phyloP scores from a whole-genome alignment of 1,140 invertebrate genomes.

The Hylyphantes graminicola region DNA sequence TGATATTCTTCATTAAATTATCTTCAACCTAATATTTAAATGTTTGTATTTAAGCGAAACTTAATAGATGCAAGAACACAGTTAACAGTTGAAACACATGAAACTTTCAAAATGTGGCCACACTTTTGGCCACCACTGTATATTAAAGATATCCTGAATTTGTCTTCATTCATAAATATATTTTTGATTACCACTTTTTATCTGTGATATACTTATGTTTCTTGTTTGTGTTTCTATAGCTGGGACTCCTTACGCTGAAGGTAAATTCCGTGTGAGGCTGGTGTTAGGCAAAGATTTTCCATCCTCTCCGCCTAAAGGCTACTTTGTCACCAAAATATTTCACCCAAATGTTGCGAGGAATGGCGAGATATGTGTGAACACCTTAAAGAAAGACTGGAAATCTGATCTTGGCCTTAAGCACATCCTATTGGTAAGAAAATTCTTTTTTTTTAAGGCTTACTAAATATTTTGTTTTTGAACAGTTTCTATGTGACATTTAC shows the following conservation, averaged over 20 bases:
- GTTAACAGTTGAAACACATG: no score
- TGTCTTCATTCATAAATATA: no score
- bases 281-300: constrained; percentile 94
- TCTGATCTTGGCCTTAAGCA: constrained; percentile 95
- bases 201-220: not conserved
- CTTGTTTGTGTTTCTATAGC: constrained; percentile 68
- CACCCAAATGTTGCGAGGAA: constrained; percentile 95
- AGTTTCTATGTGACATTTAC: no score
- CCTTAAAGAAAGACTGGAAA: constrained; percentile 97
- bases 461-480: not conserved
- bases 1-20: no score
- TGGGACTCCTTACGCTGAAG: constrained; percentile 86
- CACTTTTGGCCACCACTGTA: no score
- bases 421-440: constrained; percentile 81
- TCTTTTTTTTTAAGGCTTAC: not conserved
- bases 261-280: constrained; percentile 89
- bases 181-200: no score
- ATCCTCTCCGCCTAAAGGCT: constrained; percentile 90
- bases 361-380: constrained; percentile 98
- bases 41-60: no score
- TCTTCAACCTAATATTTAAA: no score
- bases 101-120: no score
- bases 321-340: constrained; percentile 96
- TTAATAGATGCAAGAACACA: no score
- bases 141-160: no score